Base-by-base conservation (phyloP, 2,888 invertebrate genomes). In the Trichogramma dendrolimi region DNA sequence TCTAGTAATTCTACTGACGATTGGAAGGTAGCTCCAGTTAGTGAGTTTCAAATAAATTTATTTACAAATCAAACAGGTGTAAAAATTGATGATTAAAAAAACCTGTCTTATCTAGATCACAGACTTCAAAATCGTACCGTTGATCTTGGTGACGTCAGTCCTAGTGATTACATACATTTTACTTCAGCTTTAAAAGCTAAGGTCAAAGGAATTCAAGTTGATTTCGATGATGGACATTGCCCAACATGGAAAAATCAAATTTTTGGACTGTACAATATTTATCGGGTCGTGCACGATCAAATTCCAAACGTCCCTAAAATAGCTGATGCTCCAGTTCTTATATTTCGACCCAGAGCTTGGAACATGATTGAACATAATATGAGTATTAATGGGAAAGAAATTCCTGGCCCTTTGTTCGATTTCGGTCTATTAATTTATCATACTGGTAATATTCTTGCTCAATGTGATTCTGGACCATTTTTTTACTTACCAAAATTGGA, bases 401-500 rank as follows among this genome's bases (percentile, higher is more conserved):
- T 86, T 3, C 83, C 86, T 40, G 89, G 87, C 1, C 83, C 89
- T 0, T 71, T 89, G n/a, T 83, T 89, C 62, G 89, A 89, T 75
- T 88, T 88, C 78, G 86, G 84, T 1, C 77, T 89, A 7, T 79
- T 87, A 51, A 84, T 87, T 81, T 88, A 81, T 73, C 89, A 89
- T 72, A 86, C 84, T 75, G 87, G 83, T 0, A 75, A 76, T 60
- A 80, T 77, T 57, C 80, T 88, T 2, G 74, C 81, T 27, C 80
- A 83, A 65, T 80, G 81, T 0, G 82, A 82, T 65, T 82, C 83
- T 66, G 89, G 89, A 0, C 88, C 89, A 4, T 87, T 83, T 71
- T 88, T 88, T 74, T 89, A 89, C 72, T 78, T 89, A n/a, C 87
- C 89, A 0, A 89, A 89, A 75, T 66, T 89, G 44, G 88, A 89